A percentile compares a stretch with the other conserved stretches of the same genome.
phyloP scores from a whole-genome alignment of 2,797 vertebrate genomes.

The Esox lucius region DNA sequence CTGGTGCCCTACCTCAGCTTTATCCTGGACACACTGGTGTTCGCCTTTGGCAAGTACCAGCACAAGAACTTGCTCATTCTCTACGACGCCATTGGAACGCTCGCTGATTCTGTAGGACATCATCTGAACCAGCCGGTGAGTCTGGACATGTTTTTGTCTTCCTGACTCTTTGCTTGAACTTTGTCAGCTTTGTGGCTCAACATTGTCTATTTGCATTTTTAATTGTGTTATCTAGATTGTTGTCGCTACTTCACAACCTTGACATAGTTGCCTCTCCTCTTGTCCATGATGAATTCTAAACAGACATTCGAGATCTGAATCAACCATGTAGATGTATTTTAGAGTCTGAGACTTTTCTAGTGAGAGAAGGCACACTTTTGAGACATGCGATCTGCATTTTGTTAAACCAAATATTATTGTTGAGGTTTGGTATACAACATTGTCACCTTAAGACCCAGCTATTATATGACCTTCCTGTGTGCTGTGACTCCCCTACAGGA shows the following conservation, averaged over 20 bases:
- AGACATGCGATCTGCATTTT: too few relatives aligned
- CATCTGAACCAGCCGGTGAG: constrained; percentile 92
- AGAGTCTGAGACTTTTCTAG: background rate
- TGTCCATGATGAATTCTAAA: constrained; percentile 9
- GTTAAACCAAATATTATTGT: too few relatives aligned
- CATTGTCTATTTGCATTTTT: too few relatives aligned
- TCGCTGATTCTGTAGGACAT: constrained; percentile 94
- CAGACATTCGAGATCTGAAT: constrained; percentile 18
- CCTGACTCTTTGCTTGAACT: background rate
- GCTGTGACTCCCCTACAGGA: constrained; percentile 70
- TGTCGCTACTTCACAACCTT: background rate
- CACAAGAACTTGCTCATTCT: constrained; percentile 96
- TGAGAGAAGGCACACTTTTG: background rate
- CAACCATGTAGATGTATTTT: constrained; percentile 5
- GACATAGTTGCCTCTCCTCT: background rate
- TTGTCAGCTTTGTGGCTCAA: background rate
- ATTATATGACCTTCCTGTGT: background rate
- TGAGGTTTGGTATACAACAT: too few relatives aligned
- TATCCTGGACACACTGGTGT: constrained; percentile 93
- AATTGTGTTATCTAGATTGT: background rate
- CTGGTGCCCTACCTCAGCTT: constrained; percentile 94
- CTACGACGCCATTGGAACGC: constrained; percentile 92
- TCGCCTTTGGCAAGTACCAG: constrained; percentile 95
- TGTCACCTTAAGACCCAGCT: too few relatives aligned
- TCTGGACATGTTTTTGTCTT: background rate